Base-by-base conservation (phyloP, 2,113 vertebrate species). In the Nyctibius bracteatus region DNA sequence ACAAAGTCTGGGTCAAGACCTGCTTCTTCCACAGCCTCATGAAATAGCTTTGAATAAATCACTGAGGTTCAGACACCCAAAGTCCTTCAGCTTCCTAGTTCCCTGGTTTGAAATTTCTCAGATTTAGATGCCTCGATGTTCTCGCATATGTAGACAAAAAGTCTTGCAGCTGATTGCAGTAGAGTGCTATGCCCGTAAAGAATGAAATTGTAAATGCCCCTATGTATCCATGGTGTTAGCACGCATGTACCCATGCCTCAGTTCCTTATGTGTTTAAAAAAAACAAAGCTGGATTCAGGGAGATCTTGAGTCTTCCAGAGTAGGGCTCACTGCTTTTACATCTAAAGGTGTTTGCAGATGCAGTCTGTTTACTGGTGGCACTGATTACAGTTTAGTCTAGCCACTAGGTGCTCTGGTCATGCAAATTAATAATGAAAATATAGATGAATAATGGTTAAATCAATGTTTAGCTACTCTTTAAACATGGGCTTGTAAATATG, bases 71-170 rank as follows among this genome's bases (percentile, higher is more conserved):
- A 41, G n/a, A 51, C 75, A 55, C 6, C 4, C 24, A 28, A 86
- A 81, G 4, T 31, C 9, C 4, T 63, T 81, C 21, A n/a, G 30
- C 10, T 84, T 86, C 43, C 31, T 79, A 47, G 83, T 46, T 86
- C 30, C 23, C 13, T 66, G 21, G 17, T 59, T 89, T 81, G 23
- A 84, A 78, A 52, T 57, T 46, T 67, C 57, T 81, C 52, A 61
- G n/a, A 44, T 43, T 81, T 46, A 81, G 4, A 5, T 51, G 22
- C 5, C 63, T 35, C 0, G 0, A 10, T 65, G 4, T 67, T 68
- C 24, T 77, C 70, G 23, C 14, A 59, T 65, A 28, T 19, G 24
- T 24, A 62, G 35, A 43, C 8, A 77, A 82, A 86, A 82, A 35
- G 18, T 23, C 44, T 79, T 90, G 30, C 46, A 71, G 17, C 6